Conservation (phyloP, 1,140 invertebrate genomes). For the Papilio glaucus region DNA sequence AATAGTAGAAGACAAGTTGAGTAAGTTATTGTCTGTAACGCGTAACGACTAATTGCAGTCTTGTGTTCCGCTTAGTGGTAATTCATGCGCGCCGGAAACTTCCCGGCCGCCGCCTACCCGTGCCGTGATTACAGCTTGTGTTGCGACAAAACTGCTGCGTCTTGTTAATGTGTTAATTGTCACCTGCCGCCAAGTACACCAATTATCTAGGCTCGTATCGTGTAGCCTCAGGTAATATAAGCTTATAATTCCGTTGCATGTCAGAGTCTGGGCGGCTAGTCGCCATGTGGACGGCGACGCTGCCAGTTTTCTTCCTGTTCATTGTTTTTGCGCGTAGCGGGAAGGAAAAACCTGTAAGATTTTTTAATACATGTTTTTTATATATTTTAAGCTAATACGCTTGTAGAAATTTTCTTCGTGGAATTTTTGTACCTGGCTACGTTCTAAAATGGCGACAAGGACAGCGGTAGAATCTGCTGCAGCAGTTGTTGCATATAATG, state of each 20-base stretch:
- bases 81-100: constrained; percentile 54
- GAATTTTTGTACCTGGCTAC: no score
- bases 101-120: constrained; percentile 43
- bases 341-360: constrained; percentile 71
- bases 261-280: constrained; percentile 40
- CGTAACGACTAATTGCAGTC: constrained; percentile 23
- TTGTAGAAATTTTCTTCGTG: not conserved
- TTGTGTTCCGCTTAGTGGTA: constrained; percentile 41
- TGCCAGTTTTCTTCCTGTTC: constrained; percentile 52
- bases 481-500: no score
- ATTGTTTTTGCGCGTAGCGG: constrained; percentile 47
- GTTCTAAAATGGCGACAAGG: no score
- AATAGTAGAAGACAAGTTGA: not conserved
- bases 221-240: constrained; percentile 23
- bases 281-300: constrained; percentile 61
- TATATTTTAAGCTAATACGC: not conserved
- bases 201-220: constrained; percentile 13
- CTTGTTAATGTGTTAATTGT: constrained; percentile 56
- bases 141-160: constrained; percentile 39
- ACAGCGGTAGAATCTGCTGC: no score
- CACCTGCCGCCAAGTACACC: constrained; percentile 42
- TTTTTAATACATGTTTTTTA: constrained; percentile 5
- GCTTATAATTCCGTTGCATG: not conserved
- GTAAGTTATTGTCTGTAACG: not conserved
- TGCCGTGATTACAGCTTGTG: constrained; percentile 59